phyloP scores from a whole-genome alignment of 2,888 invertebrate species.

The Creontiades dilutus region DNA sequence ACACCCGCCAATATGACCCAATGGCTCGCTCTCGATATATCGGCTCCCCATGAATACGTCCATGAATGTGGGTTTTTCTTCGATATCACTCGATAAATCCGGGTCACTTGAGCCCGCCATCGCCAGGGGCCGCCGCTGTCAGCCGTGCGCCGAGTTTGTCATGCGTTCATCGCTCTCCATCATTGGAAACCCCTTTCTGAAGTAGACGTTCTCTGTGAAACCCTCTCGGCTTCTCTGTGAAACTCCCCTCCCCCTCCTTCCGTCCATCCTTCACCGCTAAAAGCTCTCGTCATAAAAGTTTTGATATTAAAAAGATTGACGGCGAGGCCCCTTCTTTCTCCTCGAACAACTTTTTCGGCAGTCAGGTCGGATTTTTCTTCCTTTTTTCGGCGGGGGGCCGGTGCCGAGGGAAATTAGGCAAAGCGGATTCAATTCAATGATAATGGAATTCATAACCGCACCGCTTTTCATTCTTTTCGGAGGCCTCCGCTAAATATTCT shows the following conservation, averaged over 20 bases:
- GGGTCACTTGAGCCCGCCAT: constrained; percentile 18
- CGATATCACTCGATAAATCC: background rate
- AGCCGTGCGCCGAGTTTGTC: background rate
- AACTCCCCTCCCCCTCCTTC: background rate
- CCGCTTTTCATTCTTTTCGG: constrained; percentile 44
- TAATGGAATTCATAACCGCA: constrained; percentile 67
- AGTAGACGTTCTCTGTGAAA: constrained; percentile 13
- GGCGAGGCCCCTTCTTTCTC: constrained; percentile 3
- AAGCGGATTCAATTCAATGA: constrained; percentile 68
- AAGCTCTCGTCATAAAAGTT: constrained; percentile 65
- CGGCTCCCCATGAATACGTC: background rate
- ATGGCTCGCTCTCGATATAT: background rate
- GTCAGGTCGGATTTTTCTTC: constrained; percentile 61
- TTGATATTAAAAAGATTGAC: constrained; percentile 70
- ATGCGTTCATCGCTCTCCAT: constrained; percentile 25
- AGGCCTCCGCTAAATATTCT: background rate
- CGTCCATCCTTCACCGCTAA: constrained; percentile 29
- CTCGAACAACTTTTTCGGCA: constrained; percentile 66
- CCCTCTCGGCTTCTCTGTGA: background rate
- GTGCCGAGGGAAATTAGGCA: constrained; percentile 70
- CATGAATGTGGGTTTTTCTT: background rate
- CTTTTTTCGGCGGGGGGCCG: constrained; percentile 48
- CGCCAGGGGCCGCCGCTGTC: constrained; percentile 14
- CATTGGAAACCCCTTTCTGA: constrained; percentile 22
- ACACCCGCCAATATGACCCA: too few species aligned